These are phyloP conservation scores for Baronia brevicornis DNA, from an alignment of 2,888 invertebrate species.

Conservation along the genomic window DNA sequence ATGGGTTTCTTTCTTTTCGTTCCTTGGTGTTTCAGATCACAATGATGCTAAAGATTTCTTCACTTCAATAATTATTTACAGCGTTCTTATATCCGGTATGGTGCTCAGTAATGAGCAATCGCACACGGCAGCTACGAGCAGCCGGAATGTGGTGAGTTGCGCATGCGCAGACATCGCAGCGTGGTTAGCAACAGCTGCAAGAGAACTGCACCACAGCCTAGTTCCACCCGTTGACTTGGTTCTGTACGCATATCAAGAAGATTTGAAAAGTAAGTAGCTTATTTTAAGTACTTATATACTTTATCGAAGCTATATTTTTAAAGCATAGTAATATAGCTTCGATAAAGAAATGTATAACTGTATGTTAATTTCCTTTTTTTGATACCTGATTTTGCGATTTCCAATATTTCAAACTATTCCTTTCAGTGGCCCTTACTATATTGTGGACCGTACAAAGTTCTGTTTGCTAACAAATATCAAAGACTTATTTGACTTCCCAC, in stretches of 20 bases:
- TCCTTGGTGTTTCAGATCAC: background rate
- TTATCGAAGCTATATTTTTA: too few relatives aligned
- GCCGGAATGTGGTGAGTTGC: conserved; percentile 49
- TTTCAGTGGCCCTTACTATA: conserved; percentile 6
- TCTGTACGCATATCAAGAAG: conserved; percentile 53
- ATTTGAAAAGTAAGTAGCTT: conserved; percentile 47
- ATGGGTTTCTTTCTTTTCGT: too few relatives aligned
- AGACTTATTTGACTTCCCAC: conserved; percentile 15
- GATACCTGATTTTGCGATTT: too few relatives aligned
- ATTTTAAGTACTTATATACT: too few relatives aligned
- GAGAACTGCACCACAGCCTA: conserved; percentile 55
- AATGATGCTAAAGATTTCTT: too few relatives aligned
- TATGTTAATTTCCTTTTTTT: too few relatives aligned
- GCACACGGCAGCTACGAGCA: conserved; percentile 38
- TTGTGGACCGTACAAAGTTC: conserved; percentile 14
- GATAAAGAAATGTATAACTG: too few relatives aligned
- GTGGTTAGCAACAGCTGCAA: conserved; percentile 55
- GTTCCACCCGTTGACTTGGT: conserved; percentile 61
- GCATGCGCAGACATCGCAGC: conserved; percentile 56
- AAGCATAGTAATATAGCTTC: too few relatives aligned
- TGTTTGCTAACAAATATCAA: conserved; percentile 17
- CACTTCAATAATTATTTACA: too few relatives aligned
- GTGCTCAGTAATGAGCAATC: conserved; percentile 62
- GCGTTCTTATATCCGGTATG: conserved; percentile 59
- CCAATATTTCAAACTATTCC: conserved; percentile 8